phyloP scores from a whole-genome alignment of 2,797 vertebrate genomes.

The Chiloscyllium punctatum region DNA sequence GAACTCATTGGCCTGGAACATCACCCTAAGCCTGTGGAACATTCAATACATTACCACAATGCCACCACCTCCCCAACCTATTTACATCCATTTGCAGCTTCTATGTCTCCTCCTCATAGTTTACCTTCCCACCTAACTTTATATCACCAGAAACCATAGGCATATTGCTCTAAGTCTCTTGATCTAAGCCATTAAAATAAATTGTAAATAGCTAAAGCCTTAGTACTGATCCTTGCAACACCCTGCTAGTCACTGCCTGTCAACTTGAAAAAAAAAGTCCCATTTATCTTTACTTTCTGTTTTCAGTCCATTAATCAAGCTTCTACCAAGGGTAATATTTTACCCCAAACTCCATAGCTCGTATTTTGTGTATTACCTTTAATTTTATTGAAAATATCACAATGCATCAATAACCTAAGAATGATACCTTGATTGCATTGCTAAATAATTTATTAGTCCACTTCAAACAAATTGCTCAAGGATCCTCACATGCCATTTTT shows the following conservation, averaged over 20 bases:
- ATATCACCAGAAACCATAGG: not conserved
- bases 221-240: not conserved
- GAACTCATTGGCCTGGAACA: no score
- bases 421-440: not conserved
- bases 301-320: not conserved
- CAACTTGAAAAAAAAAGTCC: not conserved
- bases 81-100: no score
- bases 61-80: no score
- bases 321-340: not conserved
- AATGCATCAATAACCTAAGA: not conserved
- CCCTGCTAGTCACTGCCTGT: not conserved
- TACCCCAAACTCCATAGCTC: not conserved
- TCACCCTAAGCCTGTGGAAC: no score
- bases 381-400: not conserved
- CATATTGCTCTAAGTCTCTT: not conserved
- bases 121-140: not conserved
- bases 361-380: not conserved
- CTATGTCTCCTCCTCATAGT: not conserved
- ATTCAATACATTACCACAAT: no score
- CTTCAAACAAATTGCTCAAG: not conserved
- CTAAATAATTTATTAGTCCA: not conserved
- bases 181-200: not conserved
- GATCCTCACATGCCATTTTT: not conserved
- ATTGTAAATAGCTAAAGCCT: not conserved
- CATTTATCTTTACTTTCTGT: not conserved